A percentile compares a stretch with the other conserved stretches of the same genome.
These are phyloP conservation scores for Diarsia brunnea DNA, from an alignment of 2,888 invertebrate genomes.

Conservation along the genomic window DNA sequence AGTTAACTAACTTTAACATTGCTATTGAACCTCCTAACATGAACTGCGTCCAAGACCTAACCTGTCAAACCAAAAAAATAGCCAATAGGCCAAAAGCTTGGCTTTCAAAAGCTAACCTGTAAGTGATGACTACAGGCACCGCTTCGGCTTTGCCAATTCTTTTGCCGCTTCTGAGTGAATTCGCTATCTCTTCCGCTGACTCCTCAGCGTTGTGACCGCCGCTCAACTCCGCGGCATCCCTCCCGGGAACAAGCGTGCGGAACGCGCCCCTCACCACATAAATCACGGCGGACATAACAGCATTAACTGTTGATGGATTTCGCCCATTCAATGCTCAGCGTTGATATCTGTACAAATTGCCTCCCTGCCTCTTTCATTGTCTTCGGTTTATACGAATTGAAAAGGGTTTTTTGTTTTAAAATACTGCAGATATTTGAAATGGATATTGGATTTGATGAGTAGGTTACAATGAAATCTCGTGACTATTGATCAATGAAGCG, in stretches of 20 bases:
- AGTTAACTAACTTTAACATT: background rate
- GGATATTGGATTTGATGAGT: slow-evolving; percentile 9
- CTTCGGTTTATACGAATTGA: slow-evolving; percentile 42
- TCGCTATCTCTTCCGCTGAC: slow-evolving; percentile 28
- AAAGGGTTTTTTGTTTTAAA: slow-evolving; percentile 42
- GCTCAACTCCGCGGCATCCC: slow-evolving; percentile 74
- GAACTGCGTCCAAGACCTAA: background rate
- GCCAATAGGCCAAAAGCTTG: background rate
- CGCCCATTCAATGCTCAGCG: slow-evolving; percentile 71
- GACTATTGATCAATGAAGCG: slow-evolving; percentile 43
- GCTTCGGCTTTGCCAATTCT: no score
- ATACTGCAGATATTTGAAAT: background rate
- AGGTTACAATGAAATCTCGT: slow-evolving; percentile 13
- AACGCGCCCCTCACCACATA: slow-evolving; percentile 78
- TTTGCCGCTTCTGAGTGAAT: background rate
- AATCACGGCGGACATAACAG: slow-evolving; percentile 80
- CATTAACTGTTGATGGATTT: slow-evolving; percentile 81
- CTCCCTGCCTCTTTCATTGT: slow-evolving; percentile 60
- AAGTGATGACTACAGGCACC: background rate
- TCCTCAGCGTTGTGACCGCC: slow-evolving; percentile 6
- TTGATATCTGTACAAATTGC: slow-evolving; percentile 68
- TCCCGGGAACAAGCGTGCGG: slow-evolving; percentile 73
- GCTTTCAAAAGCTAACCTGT: background rate
- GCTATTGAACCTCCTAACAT: background rate
- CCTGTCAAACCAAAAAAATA: background rate